Conservation (phyloP, 1,140 invertebrate species). For the Papilio dardanus region DNA sequence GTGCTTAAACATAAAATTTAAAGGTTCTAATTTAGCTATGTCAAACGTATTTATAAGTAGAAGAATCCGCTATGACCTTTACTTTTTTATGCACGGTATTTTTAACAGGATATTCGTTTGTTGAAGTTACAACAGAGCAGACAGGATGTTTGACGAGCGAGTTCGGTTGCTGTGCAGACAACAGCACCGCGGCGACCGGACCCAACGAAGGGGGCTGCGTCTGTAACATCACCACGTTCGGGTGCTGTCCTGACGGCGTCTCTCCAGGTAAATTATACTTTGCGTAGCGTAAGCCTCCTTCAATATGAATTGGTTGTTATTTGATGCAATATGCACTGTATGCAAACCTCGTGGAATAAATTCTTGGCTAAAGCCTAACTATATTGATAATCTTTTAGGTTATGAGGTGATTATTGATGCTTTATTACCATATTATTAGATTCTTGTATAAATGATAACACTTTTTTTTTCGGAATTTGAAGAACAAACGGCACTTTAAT, state of each 20-base stretch:
- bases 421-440: too few relatives aligned
- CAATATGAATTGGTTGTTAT: too few relatives aligned
- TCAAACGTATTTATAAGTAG: too few relatives aligned
- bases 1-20: too few relatives aligned
- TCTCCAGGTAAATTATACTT: constrained; percentile 84
- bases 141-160: constrained; percentile 82
- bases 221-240: constrained; percentile 89
- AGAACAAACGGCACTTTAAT: neutral
- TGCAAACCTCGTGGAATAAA: too few relatives aligned
- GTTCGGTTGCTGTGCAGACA: constrained; percentile 91
- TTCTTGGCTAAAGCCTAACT: neutral
- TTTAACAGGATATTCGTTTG: neutral
- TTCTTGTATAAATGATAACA: too few relatives aligned
- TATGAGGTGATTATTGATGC: too few relatives aligned
- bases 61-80: neutral
- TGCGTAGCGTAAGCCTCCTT: too few relatives aligned
- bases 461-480: too few relatives aligned
- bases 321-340: too few relatives aligned
- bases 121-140: constrained; percentile 18
- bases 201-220: constrained; percentile 88
- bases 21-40: too few relatives aligned
- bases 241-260: constrained; percentile 94
- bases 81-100: neutral
- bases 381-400: too few relatives aligned
- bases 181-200: constrained; percentile 87